Evolutionary conservation across 1,140 invertebrate genomes (phyloP), one percentile per base, ranked within the genome.

Genomic region (Tyrophagus putrescentiae): DNA sequence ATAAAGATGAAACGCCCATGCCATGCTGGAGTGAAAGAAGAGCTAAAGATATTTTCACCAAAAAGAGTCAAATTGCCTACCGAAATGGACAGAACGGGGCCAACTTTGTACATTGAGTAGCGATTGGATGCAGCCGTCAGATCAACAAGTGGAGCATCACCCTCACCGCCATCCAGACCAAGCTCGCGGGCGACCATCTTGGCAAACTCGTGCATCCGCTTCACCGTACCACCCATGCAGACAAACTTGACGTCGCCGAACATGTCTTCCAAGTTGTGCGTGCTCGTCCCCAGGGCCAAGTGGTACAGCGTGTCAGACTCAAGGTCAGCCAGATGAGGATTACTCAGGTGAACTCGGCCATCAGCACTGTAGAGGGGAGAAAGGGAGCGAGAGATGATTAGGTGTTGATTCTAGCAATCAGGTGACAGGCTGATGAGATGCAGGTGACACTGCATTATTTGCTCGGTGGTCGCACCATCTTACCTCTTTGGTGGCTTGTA

Each of bases 221-320:
- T 89, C 4, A 89, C 86, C 16, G 91, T 95, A 9, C 94, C 95
- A 48, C 94, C 93, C 84, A 96, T 92, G 73, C 92, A 97, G 9
- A 97, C 89, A 74, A 96, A 97, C 81, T 93, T 94, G 36, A 95
- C 82, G 74, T 97, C 92, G 21, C 87, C 84, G 72, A 96, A 96
- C 87, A 94, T 92, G 72, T 87, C 85, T n/a, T 84, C 80, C 9
- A 96, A 78, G 74, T 96, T 87, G 70, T 95, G 85, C 31, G 85
- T 86, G 34, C 82, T 85, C 68, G 86, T 91, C 23, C 86, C 86
- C 27, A 97, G 76, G 0, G 88, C 88, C 66, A 96, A 75, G 75
- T 97, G 92, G 71, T 96, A 96, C 27, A 97, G 74, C 67, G 92
- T 88, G 70, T 97, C 93, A 70, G 89, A 85, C 72, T 87, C 84